Evolutionary conservation across 2,797 vertebrate species (phyloP).

Genomic region (Gadopsis marmoratus): DNA sequence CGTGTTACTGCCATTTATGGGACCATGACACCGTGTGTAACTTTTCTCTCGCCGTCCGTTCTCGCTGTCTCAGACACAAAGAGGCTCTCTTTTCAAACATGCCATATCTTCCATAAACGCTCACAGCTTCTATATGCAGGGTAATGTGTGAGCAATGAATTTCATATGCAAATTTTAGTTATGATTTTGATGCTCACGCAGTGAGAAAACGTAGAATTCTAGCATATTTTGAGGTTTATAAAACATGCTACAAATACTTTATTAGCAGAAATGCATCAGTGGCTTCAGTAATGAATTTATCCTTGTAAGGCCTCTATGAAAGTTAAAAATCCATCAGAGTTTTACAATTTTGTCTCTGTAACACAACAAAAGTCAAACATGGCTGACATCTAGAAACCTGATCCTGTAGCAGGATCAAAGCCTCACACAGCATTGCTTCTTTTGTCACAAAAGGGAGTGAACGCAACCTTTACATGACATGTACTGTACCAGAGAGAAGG

Average conservation of each 20-base stretch:
- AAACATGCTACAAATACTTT: neutral
- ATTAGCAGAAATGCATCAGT: neutral
- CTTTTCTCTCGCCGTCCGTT: constrained; percentile 41
- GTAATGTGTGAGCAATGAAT: neutral
- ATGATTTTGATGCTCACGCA: neutral
- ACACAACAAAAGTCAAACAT: neutral
- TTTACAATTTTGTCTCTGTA: neutral
- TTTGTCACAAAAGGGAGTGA: neutral
- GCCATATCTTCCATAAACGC: neutral
- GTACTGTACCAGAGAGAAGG: neutral
- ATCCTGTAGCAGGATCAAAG: neutral
- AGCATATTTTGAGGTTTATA: neutral
- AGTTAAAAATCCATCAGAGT: neutral
- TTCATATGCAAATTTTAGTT: neutral
- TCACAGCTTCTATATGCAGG: neutral
- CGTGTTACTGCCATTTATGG: constrained; percentile 67
- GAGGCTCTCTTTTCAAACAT: constrained; percentile 6
- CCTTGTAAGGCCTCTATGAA: neutral
- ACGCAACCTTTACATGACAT: neutral
- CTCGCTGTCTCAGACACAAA: constrained; percentile 26
- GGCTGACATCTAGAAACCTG: neutral
- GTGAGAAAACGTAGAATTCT: neutral
- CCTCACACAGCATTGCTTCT: neutral
- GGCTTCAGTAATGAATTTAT: neutral
- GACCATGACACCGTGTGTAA: constrained; percentile 58